Evolutionary conservation across 2,888 invertebrate genomes (phyloP).

Genomic region (Scotopteryx bipunctaria): DNA sequence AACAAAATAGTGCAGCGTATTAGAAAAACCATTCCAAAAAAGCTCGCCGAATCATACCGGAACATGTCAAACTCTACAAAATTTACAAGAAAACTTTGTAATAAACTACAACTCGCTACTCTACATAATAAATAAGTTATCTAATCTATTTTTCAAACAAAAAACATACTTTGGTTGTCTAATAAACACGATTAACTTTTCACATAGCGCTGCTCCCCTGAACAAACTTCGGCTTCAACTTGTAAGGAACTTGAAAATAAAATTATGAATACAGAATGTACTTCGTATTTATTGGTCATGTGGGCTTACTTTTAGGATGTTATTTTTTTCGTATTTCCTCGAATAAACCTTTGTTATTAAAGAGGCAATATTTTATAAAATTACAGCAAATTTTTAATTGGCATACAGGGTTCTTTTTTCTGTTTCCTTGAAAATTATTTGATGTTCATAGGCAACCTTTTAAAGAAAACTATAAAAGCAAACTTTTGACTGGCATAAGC

Average conservation of each 20-base stretch:
- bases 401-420: neutral
- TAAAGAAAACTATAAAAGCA: conserved; percentile 28
- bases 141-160: conserved; percentile 22
- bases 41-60: too few relatives aligned
- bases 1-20: too few relatives aligned
- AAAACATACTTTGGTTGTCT: conserved; percentile 4
- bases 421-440: neutral
- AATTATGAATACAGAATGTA: conserved; percentile 40
- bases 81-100: conserved; percentile 6
- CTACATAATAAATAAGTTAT: conserved; percentile 21
- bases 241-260: conserved; percentile 39
- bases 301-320: neutral
- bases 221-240: conserved; percentile 29
- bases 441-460: conserved; percentile 12
- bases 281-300: neutral
- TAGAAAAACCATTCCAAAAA: too few relatives aligned
- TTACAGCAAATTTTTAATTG: too few relatives aligned
- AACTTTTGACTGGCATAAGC: too few relatives aligned
- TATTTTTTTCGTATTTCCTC: too few relatives aligned
- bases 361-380: too few relatives aligned
- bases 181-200: conserved; percentile 26
- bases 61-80: neutral
- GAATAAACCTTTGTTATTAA: too few relatives aligned
- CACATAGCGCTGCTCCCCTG: conserved; percentile 9
- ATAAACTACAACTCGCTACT: conserved; percentile 7